A percentile compares a stretch with the other conserved stretches of the same genome.
phyloP scores from a whole-genome alignment of 2,888 invertebrate genomes.

The Amblyteles armatorius region DNA sequence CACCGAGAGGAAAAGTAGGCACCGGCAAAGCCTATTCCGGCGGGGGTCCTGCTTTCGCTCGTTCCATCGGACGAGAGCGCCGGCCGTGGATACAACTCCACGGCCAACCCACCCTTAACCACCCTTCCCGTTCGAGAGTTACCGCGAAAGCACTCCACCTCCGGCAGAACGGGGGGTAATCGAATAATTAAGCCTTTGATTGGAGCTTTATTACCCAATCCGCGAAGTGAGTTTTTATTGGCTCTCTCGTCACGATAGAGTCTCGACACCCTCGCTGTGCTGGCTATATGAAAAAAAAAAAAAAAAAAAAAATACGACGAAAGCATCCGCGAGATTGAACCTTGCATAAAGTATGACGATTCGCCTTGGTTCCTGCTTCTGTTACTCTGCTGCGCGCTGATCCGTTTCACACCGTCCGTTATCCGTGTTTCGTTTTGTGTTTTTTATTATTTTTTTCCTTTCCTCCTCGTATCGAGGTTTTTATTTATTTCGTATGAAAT shows the following conservation, averaged over 20 bases:
- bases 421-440: slow-evolving; percentile 29
- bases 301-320: slow-evolving; percentile 55
- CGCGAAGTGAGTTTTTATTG: slow-evolving; percentile 84
- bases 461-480: slow-evolving; percentile 41
- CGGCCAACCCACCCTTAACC: slow-evolving; percentile 61
- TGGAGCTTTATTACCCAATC: slow-evolving; percentile 84
- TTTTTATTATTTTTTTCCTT: slow-evolving; percentile 22
- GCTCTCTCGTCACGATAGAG: slow-evolving; percentile 74
- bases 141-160: slow-evolving; percentile 46
- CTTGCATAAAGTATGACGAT: slow-evolving; percentile 78
- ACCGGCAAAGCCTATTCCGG: slow-evolving; percentile 53
- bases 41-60: slow-evolving; percentile 30
- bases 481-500: slow-evolving; percentile 49
- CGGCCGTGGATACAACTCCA: slow-evolving; percentile 1
- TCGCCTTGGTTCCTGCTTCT: slow-evolving; percentile 58
- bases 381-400: slow-evolving; percentile 54
- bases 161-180: slow-evolving; percentile 75
- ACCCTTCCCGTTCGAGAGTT: slow-evolving; percentile 68
- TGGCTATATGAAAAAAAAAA: slow-evolving; percentile 78
- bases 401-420: slow-evolving; percentile 64
- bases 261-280: slow-evolving; percentile 67
- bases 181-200: slow-evolving; percentile 85
- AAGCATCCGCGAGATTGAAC: slow-evolving; percentile 79
- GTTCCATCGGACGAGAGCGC: slow-evolving; percentile 24
- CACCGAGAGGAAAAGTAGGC: slow-evolving; percentile 48